Base-by-base conservation (phyloP, 2,888 invertebrate genomes). In the Hesperia comma region DNA sequence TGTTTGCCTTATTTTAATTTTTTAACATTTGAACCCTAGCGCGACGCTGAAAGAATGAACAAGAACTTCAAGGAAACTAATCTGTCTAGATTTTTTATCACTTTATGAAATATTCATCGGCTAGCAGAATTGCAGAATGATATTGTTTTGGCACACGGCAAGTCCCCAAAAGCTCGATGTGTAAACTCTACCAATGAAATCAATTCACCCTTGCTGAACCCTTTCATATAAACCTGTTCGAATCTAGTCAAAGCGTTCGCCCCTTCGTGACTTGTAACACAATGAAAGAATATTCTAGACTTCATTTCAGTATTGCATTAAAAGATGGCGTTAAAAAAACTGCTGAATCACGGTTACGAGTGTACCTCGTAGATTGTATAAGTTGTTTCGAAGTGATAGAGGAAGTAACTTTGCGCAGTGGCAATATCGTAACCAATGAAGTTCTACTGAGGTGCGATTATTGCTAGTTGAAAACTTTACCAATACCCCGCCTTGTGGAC, bases 391-490 rank as follows among this genome's bases (percentile, higher is more conserved):
- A 19, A 93, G 21, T 15, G 8, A 8, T n/a, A 6, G 21, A 0
- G 15, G 37, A 10, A 49, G 33, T 80, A 96, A 94, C 96, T 96
- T 96, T 96, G 96, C 96, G 96, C 96, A 96, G 96, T 94, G 96
- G 96, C 96, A 94, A 94, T 96, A 96, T 95, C 95, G 95, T 96
- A 96, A 95, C 95, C 95, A 93, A 95, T 95, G 96, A 96, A 56
- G 94, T 96, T 95, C 33, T 49, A 66, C 66, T 61, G 96, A 96
- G 96, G 95, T 95, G 96, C 95, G 95, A 95, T 96, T 96, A 96
- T 96, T 96, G 96, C 95, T 95, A 95, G 96, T 96, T 97, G 96
- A 96, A 96, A 96, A 96, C 96, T 97, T 96, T 96, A 88, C 88
- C 89, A 89, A 90, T 88, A 88, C 89, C 88, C 88, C 89, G 90